Base-by-base conservation (phyloP, 2,797 vertebrate species). In the Trichosurus vulpecula region DNA sequence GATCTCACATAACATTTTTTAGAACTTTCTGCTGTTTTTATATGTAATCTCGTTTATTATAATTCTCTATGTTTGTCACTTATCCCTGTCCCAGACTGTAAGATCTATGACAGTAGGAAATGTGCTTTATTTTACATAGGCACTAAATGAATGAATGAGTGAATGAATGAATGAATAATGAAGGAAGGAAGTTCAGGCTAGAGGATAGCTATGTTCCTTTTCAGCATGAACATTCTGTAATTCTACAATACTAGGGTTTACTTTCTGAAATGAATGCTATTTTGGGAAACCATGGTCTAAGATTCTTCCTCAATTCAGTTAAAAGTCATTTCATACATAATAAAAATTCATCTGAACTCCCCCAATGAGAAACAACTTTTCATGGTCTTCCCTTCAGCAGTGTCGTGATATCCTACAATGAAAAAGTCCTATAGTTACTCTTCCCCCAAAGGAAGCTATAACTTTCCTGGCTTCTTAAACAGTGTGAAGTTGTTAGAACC, bases 251-350 rank as follows among this genome's bases (percentile, higher is more conserved):
- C 22, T 74, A 0, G 11, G 89, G 13, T 89, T 95, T 89, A 90
- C 30, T 56, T 91, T 92, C 52, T 52, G 91, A 96, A 95, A 91
- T 90, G 54, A 95, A 55, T 47, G 51, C 1, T 74, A n/a, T 87
- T 93, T 96, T 56, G 10, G 55, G 66, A 95, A 93, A 91, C 31
- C 5, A 93, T 58, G 47, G 41, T 35, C 52, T 29, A 30, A 90
- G 87, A 81, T 10, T 90, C 54, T 96, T 93, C 1, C 14, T 93
- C 35, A 13, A 0, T 91, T 94, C 54, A 90, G 25, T 30, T 93
- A 56, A 92, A 91, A 81, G 11, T 91, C 91, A 6, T 58, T 95
- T 51, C n/a, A 16, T 66, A 10, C 35, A 11, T 90, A 95, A 25
- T 54, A 13, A 91, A 56, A 10, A 0, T 27, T 90, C n/a, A 81